Conservation (phyloP, 2,113 vertebrate genomes). For the Aptenodytes forsteri region DNA sequence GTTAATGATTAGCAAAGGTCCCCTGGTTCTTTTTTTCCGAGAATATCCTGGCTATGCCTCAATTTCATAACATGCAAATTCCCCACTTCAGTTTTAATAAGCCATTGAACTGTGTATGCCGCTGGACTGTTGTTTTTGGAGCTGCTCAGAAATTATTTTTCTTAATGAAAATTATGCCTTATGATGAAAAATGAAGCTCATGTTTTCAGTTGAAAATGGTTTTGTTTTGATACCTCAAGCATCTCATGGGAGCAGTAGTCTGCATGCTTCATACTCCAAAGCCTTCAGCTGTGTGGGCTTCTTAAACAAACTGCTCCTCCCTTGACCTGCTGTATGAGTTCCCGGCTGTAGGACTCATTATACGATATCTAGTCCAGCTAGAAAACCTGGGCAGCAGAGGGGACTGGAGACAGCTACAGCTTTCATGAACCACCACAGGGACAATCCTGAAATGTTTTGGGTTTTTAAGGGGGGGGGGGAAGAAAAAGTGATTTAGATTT, state of each 20-base stretch:
- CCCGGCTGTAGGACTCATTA: background rate
- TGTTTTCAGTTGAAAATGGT: conserved; percentile 35
- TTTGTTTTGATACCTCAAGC: conserved; percentile 39
- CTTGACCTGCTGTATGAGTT: background rate
- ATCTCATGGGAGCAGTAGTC: conserved; percentile 37
- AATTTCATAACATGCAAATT: conserved; percentile 26
- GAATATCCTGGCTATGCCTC: conserved; percentile 35
- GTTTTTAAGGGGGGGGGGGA: background rate
- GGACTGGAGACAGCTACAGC: background rate
- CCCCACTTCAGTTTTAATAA: conserved; percentile 33
- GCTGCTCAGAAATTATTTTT: conserved; percentile 40
- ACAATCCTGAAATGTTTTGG: background rate
- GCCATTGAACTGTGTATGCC: conserved; percentile 52
- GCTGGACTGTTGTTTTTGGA: conserved; percentile 50
- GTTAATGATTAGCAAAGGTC: conserved; percentile 25
- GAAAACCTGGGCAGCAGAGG: background rate
- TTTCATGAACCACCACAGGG: background rate
- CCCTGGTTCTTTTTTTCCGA: conserved; percentile 33
- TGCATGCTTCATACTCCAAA: conserved; percentile 18
- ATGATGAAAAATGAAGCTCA: conserved; percentile 29
- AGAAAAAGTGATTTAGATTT: background rate
- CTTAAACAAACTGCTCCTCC: conserved; percentile 49
- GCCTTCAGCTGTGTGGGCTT: conserved; percentile 4
- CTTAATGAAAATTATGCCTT: conserved; percentile 43
- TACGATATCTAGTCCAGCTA: background rate